phyloP scores from a whole-genome alignment of 2,797 vertebrate species.

The Anomalospiza imberbis region DNA sequence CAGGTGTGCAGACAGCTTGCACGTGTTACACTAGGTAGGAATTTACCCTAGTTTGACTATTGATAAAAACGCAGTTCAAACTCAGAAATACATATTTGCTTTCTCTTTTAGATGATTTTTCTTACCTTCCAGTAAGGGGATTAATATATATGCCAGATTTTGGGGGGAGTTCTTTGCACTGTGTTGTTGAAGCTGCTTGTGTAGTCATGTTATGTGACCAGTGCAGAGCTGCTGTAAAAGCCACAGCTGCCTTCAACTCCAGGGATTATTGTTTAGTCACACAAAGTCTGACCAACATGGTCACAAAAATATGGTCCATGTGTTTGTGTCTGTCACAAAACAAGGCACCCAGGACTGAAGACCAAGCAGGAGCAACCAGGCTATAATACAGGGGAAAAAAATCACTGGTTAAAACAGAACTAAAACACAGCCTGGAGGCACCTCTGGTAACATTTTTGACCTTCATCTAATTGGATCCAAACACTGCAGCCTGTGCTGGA shows the following conservation, averaged over 20 bases:
- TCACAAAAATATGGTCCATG: background rate
- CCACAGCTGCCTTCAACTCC: background rate
- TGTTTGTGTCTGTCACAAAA: conserved; percentile 2
- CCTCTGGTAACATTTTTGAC: background rate
- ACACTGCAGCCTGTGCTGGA: background rate
- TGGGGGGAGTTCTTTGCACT: accelerated
- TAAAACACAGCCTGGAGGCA: background rate
- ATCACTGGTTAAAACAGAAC: background rate
- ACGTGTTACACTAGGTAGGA: background rate
- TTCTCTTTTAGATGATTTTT: background rate
- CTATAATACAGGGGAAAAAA: background rate
- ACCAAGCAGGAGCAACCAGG: background rate
- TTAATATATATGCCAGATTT: background rate
- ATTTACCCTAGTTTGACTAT: background rate
- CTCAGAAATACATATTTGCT: background rate
- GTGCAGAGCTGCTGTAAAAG: background rate
- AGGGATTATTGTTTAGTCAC: background rate
- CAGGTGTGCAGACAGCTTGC: background rate
- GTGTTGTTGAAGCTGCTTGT: background rate
- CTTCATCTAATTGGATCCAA: background rate
- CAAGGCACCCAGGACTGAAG: background rate
- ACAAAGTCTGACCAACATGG: background rate
- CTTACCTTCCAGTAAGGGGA: background rate
- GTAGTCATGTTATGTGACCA: background rate
- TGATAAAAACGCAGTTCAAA: background rate